Percentiles rank a stretch among this genome's conserved stretches.
Evolutionary conservation across 2,888 invertebrate genomes (phyloP).

Genomic region (Encarsia formosa): DNA sequence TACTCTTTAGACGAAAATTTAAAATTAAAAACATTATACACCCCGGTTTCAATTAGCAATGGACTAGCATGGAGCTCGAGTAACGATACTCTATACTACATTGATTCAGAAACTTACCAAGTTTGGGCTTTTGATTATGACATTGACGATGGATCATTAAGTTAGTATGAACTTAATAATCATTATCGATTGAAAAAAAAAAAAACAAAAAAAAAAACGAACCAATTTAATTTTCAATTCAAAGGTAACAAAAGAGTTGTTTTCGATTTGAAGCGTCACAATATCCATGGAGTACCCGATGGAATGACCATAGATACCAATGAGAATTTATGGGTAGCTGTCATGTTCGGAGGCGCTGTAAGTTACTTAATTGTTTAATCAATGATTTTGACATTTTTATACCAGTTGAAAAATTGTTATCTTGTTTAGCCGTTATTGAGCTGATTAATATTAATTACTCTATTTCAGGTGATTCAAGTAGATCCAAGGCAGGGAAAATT

Average conservation of each 20-base stretch:
- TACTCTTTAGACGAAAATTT: conserved; percentile 54
- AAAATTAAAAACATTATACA: conserved; percentile 32
- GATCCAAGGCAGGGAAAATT: conserved; percentile 57
- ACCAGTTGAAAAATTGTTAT: background rate
- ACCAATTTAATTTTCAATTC: no score
- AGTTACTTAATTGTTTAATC: no score
- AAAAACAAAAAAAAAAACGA: no score
- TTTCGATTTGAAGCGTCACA: conserved; percentile 58
- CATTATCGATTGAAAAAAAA: no score
- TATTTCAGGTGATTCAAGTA: conserved; percentile 58
- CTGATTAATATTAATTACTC: background rate
- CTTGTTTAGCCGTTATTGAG: background rate
- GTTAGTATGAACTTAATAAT: conserved; percentile 55
- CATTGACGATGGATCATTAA: conserved; percentile 49
- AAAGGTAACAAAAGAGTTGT: conserved; percentile 58
- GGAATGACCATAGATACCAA: conserved; percentile 78
- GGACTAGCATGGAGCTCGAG: conserved; percentile 73
- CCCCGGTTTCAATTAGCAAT: conserved; percentile 65
- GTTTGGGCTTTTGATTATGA: conserved; percentile 71
- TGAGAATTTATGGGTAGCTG: conserved; percentile 74
- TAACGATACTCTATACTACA: conserved; percentile 70
- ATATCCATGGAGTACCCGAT: conserved; percentile 61
- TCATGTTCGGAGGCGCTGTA: conserved; percentile 63
- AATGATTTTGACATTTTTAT: background rate
- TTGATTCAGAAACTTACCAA: conserved; percentile 66